phyloP scores from a whole-genome alignment of 2,888 invertebrate genomes.

The Drosophila gaucha region DNA sequence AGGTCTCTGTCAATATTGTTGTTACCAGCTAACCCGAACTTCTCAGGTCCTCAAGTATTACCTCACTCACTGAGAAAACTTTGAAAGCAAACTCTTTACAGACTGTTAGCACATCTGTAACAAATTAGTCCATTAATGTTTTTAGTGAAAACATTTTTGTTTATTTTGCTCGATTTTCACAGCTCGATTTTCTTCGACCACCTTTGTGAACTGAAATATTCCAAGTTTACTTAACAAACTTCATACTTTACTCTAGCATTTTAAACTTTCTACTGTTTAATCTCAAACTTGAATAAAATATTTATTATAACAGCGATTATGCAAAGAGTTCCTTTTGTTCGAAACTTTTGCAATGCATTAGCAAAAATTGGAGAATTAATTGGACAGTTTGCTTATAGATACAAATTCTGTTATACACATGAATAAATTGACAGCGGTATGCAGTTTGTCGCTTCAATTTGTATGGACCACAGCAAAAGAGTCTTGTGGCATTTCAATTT shows the following conservation, averaged over 20 bases:
- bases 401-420: neutral
- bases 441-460: neutral
- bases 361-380: conserved; percentile 1
- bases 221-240: conserved; percentile 12
- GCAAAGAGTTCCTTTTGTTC: conserved; percentile 8
- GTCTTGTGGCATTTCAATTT: conserved; percentile 24
- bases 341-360: conserved; percentile 29
- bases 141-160: conserved; percentile 20
- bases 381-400: neutral
- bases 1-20: neutral
- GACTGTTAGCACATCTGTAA: neutral
- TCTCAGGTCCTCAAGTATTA: neutral
- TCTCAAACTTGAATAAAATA: conserved; percentile 34
- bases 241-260: neutral
- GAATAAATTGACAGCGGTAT: neutral
- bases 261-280: neutral
- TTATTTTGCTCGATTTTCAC: conserved; percentile 45
- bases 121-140: neutral
- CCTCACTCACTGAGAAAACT: neutral
- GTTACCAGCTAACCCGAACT: no score
- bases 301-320: conserved; percentile 25
- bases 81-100: conserved; percentile 11
- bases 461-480: conserved; percentile 5
- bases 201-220: neutral
- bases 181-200: conserved; percentile 29